Percentiles rank a stretch among this genome's conserved stretches.
Evolutionary conservation across 2,113 vertebrate species (phyloP).

Genomic region (Ifrita kowaldi): DNA sequence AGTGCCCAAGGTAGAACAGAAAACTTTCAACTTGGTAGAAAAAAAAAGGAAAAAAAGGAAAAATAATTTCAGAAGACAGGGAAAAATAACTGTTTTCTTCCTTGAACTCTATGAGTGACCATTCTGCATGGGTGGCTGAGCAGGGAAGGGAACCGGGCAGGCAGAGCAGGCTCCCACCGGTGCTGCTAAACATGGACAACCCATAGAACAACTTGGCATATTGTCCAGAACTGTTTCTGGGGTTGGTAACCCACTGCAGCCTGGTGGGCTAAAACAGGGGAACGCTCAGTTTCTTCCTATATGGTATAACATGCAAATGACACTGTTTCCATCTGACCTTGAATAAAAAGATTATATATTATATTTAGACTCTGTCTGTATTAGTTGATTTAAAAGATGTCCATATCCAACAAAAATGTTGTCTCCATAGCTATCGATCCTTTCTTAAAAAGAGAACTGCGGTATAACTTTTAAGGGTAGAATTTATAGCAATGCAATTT

Average conservation of each 20-base stretch:
- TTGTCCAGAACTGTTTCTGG: neutral
- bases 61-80: neutral
- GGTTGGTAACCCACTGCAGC: neutral
- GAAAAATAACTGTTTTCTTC: neutral
- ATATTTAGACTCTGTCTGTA: neutral
- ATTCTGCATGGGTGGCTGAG: neutral
- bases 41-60: too few species aligned
- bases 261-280: neutral
- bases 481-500: neutral
- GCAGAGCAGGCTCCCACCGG: accelerated
- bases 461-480: neutral
- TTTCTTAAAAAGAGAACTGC: neutral
- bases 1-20: neutral
- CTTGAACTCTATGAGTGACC: accelerated
- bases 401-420: neutral
- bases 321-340: neutral
- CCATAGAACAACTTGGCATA: accelerated
- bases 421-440: neutral
- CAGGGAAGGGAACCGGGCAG: neutral
- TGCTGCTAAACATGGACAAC: neutral
- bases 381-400: neutral
- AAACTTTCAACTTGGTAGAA: neutral
- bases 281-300: neutral
- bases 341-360: neutral
- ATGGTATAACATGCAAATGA: neutral